phyloP scores from a whole-genome alignment of 2,113 vertebrate species.

The Brachyhypopomus gauderio region DNA sequence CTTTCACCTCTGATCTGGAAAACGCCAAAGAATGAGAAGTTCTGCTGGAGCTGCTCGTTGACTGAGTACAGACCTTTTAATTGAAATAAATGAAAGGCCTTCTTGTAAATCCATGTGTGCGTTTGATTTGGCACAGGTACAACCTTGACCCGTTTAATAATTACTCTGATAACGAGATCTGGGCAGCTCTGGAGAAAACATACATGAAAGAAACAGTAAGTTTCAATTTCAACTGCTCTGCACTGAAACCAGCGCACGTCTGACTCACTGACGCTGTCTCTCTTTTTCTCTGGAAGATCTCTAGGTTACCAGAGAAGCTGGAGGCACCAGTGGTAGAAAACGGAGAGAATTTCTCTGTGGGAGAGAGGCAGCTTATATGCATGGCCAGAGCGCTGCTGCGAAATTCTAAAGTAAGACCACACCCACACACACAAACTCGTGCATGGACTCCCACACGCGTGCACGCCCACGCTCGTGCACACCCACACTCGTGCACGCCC shows the following conservation, averaged over 20 bases:
- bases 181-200: slow-evolving; percentile 77
- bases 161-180: slow-evolving; percentile 73
- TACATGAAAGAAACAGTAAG: slow-evolving; percentile 77
- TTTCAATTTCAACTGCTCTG: no score
- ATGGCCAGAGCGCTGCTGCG: slow-evolving; percentile 80
- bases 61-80: no score
- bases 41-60: no score
- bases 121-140: slow-evolving; percentile 64
- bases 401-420: slow-evolving; percentile 76
- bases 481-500: neutral
- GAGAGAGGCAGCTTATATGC: slow-evolving; percentile 79
- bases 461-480: neutral
- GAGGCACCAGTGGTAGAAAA: slow-evolving; percentile 75
- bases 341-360: slow-evolving; percentile 84
- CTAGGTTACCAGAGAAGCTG: slow-evolving; percentile 73
- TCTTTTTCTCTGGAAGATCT: slow-evolving; percentile 66
- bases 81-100: neutral
- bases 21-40: neutral
- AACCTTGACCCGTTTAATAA: slow-evolving; percentile 76
- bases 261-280: neutral
- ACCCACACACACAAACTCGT: slow-evolving; percentile 8
- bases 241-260: no score
- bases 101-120: neutral
- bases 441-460: neutral
- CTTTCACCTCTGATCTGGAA: neutral